phyloP scores from a whole-genome alignment of 2,888 invertebrate genomes.

The Halocaridina rubra region DNA sequence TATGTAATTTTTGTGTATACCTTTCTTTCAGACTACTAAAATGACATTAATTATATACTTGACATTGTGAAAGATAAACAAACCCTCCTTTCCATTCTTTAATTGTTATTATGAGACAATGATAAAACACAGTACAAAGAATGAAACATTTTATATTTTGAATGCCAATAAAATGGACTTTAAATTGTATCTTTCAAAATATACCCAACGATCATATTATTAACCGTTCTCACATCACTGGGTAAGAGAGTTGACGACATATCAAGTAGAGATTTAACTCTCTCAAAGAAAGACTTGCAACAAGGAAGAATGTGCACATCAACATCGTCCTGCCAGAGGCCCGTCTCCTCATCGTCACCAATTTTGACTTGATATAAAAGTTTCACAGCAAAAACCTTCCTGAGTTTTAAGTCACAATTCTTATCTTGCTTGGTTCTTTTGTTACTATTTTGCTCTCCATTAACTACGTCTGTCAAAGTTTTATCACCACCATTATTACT shows the following conservation, averaged over 20 bases:
- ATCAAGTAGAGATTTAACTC: constrained; percentile 14
- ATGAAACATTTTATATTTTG: neutral
- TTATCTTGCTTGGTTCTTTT: neutral
- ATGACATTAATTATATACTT: no score
- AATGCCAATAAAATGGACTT: neutral
- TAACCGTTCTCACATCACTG: constrained; percentile 1
- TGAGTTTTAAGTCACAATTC: constrained; percentile 1
- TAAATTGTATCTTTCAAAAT: constrained; percentile 20
- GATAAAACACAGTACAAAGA: neutral
- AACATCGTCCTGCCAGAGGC: constrained; percentile 39
- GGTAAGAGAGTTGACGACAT: constrained; percentile 16
- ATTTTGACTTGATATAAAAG: constrained; percentile 27
- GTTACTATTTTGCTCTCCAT: neutral
- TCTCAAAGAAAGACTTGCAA: constrained; percentile 5
- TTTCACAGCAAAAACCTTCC: constrained; percentile 29
- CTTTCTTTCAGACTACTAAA: neutral
- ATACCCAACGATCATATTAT: constrained; percentile 34
- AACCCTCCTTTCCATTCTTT: no score
- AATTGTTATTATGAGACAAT: no score
- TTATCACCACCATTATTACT: neutral
- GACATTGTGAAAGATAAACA: neutral
- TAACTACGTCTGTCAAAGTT: neutral
- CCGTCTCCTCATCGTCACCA: constrained; percentile 36
- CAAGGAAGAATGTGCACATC: constrained; percentile 48
- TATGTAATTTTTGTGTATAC: no score